Evolutionary conservation across 2,888 invertebrate species (phyloP).

Genomic region (Phaonia tiefii): DNA sequence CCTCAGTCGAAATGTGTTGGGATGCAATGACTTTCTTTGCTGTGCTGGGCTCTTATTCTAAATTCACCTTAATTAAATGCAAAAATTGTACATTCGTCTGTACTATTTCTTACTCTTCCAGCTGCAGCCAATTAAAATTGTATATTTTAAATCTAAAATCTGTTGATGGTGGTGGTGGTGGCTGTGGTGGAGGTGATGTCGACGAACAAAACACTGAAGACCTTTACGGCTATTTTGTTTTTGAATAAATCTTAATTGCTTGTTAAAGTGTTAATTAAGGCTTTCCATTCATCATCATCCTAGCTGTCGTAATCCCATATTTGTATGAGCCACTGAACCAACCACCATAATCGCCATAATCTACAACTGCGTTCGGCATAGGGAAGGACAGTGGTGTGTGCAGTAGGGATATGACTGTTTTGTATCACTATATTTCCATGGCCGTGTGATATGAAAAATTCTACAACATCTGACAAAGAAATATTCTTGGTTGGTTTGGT

Average conservation of each 20-base stretch:
- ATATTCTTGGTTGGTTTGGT: too few relatives aligned
- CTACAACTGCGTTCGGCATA: slow-evolving; percentile 38
- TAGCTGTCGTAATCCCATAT: too few relatives aligned
- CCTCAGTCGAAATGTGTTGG: neutral
- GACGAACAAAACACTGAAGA: neutral
- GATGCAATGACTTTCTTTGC: slow-evolving; percentile 51
- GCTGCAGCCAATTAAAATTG: slow-evolving; percentile 65
- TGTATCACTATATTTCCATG: too few relatives aligned
- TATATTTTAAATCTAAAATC: slow-evolving; percentile 65
- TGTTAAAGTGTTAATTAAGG: slow-evolving; percentile 68
- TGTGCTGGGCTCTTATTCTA: slow-evolving; percentile 62
- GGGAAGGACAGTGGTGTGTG: neutral
- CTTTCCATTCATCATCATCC: slow-evolving; percentile 52
- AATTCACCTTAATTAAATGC: slow-evolving; percentile 67
- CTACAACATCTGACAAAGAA: too few relatives aligned
- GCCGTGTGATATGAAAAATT: too few relatives aligned
- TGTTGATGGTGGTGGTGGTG: slow-evolving; percentile 21
- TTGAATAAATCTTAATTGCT: slow-evolving; percentile 67
- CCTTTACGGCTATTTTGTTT: slow-evolving; percentile 33
- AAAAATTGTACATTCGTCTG: slow-evolving; percentile 44
- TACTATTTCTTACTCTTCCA: slow-evolving; percentile 36
- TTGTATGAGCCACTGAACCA: too few relatives aligned
- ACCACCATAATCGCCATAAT: slow-evolving; percentile 52
- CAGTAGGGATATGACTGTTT: too few relatives aligned
- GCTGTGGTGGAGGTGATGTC: neutral